Base-by-base conservation (phyloP, 2,888 invertebrate genomes). In the Globia sparganii region DNA sequence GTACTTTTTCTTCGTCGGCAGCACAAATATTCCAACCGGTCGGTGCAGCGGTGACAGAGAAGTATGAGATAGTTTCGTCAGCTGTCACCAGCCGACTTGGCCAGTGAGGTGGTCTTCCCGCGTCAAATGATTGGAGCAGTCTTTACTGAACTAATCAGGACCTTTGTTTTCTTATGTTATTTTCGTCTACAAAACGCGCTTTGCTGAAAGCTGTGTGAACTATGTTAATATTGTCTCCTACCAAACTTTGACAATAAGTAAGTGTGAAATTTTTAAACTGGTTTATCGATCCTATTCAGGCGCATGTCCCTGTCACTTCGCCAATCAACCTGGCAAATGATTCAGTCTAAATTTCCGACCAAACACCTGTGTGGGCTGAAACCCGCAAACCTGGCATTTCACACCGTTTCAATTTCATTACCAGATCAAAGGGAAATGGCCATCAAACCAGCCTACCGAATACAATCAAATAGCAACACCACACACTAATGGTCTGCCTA, bases 401-500 rank as follows among this genome's bases (percentile, higher is more conserved):
- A 40, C 15, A 64, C 37, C 28, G 46, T 40, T 80, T 81, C 34
- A 69, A 65, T 86, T 69, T 76, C 64, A 83, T 72, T 69, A 37
- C 77, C 65, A 69, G 77, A 76, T 83, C 82, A 83, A 83, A 85
- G 72, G 21, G 59, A 75, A 46, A 75, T 56, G 34, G 75, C 69
- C 61, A 64, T 78, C 81, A 31, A 84, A 71, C 87, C 79, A 75
- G 61, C 87, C 84, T 84, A 86, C 80, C 43, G n/a, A 84, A 84
- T 86, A 84, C 80, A 77, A 84, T 86, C 73, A 61, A 74, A 86
- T 78, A 56, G 75, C 72, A 75, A 78, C 79, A 83, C 66, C 62
- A 61, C 72, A 78, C 46, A 83, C 86, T 86, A 80, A 86, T 75
- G 72, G 75, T 79, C 58, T 69, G 21, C 69, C 77, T 80, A 84